Evolutionary conservation across 2,113 vertebrate species (phyloP), one percentile per base, ranked within the genome.

Genomic region (Oxyura jamaicensis): DNA sequence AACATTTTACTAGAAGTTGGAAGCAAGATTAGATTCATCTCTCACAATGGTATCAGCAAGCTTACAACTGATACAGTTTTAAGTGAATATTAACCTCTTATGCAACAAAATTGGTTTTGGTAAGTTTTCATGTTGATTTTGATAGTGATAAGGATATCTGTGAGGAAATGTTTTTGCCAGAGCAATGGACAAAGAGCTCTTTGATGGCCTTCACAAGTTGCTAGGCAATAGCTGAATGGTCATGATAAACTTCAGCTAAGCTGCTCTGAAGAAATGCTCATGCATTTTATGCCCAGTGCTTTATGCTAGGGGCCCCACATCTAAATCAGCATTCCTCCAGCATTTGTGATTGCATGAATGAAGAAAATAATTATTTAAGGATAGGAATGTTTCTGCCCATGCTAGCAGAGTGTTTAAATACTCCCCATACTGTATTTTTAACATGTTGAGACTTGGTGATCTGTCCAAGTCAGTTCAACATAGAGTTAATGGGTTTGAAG

Each of bases 201-300:
- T 99, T 99, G 98, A 99, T 97, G 95, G 97, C 89, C 97, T 96
- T 95, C 88, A 68, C 91, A 86, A 97, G 98, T 99, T 99, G 98
- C 98, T 98, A 99, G 98, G 98, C 97, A 97, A 98, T 98, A 96
- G 95, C 97, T 97, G 97, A 98, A 98, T 97, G 98, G 97, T 97
- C 96, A 92, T 96, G 98, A 98, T 98, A 98, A 99, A 99, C 98
- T 98, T 98, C 97, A 96, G 97, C 97, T 98, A 98, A 98, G 98
- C 97, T 98, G 98, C 96, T 97, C 98, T 96, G 97, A 97, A 98
- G 98, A 98, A 98, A 98, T 97, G 95, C 97, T 96, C 96, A 13
- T 96, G 98, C 97, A 97, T 98, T 98, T 98, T 98, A 97, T 98
- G 97, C 96, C 95, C 95, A 84, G 79, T 94, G 97, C 97, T 97